Conservation (phyloP, 2,113 vertebrate species). For the Eupsittula cactorum region DNA sequence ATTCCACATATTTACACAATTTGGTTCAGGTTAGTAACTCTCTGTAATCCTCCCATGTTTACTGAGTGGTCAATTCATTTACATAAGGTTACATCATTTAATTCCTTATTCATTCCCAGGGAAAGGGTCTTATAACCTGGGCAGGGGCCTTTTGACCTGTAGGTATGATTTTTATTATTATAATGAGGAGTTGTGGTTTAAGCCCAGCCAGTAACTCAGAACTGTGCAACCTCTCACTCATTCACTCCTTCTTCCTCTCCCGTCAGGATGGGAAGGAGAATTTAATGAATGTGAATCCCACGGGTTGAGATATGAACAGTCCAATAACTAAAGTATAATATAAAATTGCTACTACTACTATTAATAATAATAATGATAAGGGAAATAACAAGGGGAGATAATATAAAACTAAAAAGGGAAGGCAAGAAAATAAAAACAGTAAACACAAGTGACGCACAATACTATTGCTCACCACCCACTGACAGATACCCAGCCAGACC, state of each 20-base stretch:
- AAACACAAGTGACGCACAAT: neutral
- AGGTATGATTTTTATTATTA: neutral
- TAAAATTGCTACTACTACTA: neutral
- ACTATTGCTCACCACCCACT: neutral
- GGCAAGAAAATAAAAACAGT: neutral
- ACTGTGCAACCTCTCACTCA: neutral
- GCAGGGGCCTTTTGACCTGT: neutral
- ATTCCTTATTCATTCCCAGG: neutral
- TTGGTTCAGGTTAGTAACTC: neutral
- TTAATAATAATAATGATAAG: neutral
- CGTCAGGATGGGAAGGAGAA: neutral
- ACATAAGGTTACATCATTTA: neutral
- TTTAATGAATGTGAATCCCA: neutral
- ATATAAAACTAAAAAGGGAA: neutral
- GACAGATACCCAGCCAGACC: neutral
- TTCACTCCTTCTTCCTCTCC: neutral
- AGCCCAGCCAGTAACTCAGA: neutral
- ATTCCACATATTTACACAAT: neutral
- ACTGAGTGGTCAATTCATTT: neutral
- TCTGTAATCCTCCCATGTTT: neutral
- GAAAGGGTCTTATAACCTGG: neutral
- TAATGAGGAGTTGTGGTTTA: neutral
- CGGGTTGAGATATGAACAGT: neutral
- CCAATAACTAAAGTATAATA: neutral
- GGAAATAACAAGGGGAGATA: neutral